These are phyloP conservation scores for Tiphia femorata DNA, from an alignment of 2,888 invertebrate genomes.

Conservation along the genomic window DNA sequence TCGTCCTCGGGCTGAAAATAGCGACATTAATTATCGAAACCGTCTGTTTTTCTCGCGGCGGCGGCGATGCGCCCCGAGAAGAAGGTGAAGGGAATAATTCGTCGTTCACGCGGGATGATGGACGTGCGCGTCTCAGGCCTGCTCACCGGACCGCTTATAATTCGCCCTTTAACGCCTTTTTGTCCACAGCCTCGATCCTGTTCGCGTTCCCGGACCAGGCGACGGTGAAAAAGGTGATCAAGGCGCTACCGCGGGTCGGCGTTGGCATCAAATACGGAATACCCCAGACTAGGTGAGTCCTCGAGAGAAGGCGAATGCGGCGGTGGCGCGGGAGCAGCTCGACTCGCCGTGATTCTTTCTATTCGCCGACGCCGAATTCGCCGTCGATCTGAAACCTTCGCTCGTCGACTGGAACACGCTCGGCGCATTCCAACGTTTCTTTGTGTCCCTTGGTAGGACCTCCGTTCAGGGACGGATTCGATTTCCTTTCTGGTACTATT, in stretches of 20 bases:
- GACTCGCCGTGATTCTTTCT: no score
- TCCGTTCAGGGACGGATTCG: slow-evolving; percentile 33
- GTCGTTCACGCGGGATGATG: slow-evolving; percentile 31
- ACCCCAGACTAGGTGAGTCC: slow-evolving; percentile 90
- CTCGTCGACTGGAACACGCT: slow-evolving; percentile 48
- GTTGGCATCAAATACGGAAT: slow-evolving; percentile 99
- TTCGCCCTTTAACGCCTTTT: slow-evolving; percentile 53
- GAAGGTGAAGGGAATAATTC: no score
- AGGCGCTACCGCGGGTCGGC: slow-evolving; percentile 95
- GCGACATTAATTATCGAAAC: no score
- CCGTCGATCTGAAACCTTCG: slow-evolving; percentile 18
- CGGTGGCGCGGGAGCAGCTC: no score
- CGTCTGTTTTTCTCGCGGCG: no score
- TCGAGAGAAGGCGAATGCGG: no score
- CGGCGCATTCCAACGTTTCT: slow-evolving; percentile 61
- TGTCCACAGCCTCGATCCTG: slow-evolving; percentile 93
- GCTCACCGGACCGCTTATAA: slow-evolving; percentile 29
- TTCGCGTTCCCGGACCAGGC: slow-evolving; percentile 98
- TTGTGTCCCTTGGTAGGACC: slow-evolving; percentile 47
- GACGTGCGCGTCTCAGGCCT: slow-evolving; percentile 21
- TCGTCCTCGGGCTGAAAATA: no score
- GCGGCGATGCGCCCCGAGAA: no score
- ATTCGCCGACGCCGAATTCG: slow-evolving; percentile 25
- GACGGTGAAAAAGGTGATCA: slow-evolving; percentile 98
- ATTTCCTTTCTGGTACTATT: no score